Conservation (phyloP, 2,113 vertebrate species). For the Lepidothrix coronata region DNA sequence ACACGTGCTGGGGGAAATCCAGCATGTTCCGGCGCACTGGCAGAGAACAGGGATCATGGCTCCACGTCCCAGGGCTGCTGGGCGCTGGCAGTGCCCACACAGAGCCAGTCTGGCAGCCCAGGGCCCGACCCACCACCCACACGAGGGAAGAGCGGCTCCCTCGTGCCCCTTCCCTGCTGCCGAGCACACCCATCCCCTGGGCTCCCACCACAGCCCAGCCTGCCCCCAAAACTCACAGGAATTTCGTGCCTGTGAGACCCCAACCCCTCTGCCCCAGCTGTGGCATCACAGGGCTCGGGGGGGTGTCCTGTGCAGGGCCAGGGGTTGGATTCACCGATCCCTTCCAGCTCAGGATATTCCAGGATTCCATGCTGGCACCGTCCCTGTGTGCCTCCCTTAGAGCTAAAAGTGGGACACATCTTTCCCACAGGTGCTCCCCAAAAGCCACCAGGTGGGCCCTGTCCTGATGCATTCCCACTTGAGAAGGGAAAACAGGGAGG, state of each 20-base stretch:
- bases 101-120: neutral
- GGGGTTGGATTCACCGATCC: neutral
- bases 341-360: neutral
- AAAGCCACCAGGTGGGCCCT: neutral
- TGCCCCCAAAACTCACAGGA: rapidly evolving
- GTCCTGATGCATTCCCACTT: rapidly evolving
- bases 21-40: slow-evolving; percentile 91
- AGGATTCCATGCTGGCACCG: neutral
- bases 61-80: rapidly evolving
- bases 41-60: rapidly evolving
- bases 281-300: neutral
- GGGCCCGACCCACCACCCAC: neutral
- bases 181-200: rapidly evolving
- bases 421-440: rapidly evolving
- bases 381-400: rapidly evolving
- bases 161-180: neutral
- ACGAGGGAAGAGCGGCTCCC: rapidly evolving
- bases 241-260: rapidly evolving
- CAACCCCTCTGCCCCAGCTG: neutral
- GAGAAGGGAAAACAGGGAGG: neutral
- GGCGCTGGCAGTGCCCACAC: rapidly evolving
- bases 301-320: neutral
- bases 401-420: neutral
- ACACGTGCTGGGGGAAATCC: slow-evolving; percentile 97
- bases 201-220: neutral